These are phyloP conservation scores for Butastur rufipennis DNA, from an alignment of 2,113 vertebrate species.

Conservation along the genomic window DNA sequence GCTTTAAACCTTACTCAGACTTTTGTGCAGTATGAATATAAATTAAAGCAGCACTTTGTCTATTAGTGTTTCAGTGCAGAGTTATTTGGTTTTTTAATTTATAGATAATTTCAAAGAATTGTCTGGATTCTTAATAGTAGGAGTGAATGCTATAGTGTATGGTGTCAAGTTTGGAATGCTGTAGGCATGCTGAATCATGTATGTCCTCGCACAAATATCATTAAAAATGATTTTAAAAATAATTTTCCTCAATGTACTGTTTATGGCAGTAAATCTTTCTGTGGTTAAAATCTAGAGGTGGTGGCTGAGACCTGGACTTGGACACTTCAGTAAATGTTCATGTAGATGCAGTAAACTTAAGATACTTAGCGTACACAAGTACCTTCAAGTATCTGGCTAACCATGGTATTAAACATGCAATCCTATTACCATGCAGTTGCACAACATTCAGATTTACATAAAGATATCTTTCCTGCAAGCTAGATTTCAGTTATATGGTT, in stretches of 20 bases:
- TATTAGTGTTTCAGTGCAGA: not conserved
- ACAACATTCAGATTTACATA: not conserved
- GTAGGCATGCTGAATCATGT: not conserved
- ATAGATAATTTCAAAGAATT: not conserved
- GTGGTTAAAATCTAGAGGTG: not conserved
- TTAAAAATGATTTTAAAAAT: not conserved
- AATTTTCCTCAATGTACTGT: not conserved
- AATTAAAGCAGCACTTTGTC: not conserved
- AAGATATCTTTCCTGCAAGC: not conserved
- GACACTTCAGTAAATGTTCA: not conserved
- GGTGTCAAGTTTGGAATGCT: not conserved
- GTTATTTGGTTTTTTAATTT: not conserved
- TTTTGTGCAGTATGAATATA: not conserved
- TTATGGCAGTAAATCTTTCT: not conserved
- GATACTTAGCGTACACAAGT: not conserved
- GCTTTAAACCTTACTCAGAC: not conserved
- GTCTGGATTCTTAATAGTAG: not conserved
- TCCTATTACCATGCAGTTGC: not conserved
- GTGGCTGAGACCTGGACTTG: not conserved
- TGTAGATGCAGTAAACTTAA: not conserved
- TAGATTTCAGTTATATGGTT: not conserved
- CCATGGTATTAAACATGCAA: not conserved
- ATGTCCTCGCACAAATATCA: not conserved
- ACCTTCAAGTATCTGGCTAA: not conserved
- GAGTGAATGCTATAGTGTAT: not conserved